phyloP scores from a whole-genome alignment of 1,140 invertebrate genomes.

The Pygmarrhopalites habei region DNA sequence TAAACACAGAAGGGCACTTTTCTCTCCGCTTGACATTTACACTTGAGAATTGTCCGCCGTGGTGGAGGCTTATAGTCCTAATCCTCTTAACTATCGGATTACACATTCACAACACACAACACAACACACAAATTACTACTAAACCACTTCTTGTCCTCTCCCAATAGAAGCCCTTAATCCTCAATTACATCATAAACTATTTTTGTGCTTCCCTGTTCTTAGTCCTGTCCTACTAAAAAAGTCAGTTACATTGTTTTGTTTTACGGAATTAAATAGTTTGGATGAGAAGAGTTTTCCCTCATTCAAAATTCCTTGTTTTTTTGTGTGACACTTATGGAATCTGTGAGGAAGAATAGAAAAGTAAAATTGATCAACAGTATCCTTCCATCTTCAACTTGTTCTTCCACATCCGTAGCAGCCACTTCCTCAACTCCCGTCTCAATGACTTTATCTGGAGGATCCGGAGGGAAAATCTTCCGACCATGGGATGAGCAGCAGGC shows the following conservation, averaged over 20 bases:
- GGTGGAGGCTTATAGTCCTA: slow-evolving; percentile 12
- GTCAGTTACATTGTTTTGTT: too few species aligned
- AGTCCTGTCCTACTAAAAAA: too few species aligned
- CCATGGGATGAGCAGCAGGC: slow-evolving; percentile 39
- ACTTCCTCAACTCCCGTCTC: too few species aligned
- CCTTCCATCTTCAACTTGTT: background rate
- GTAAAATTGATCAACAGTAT: background rate
- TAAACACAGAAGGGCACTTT: slow-evolving; percentile 25
- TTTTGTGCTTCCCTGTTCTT: too few species aligned
- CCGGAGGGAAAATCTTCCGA: slow-evolving; percentile 37
- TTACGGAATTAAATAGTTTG: too few species aligned
- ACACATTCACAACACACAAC: slow-evolving; percentile 15
- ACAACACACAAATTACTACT: background rate
- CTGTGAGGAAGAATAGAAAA: background rate
- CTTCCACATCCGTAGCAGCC: background rate
- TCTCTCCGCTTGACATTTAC: background rate
- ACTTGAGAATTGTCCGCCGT: slow-evolving; percentile 7
- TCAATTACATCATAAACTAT: background rate
- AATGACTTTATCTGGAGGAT: too few species aligned
- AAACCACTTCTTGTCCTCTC: background rate
- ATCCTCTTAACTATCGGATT: slow-evolving; percentile 38
- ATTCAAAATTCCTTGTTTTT: background rate
- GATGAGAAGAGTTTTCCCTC: too few species aligned
- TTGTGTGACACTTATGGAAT: background rate
- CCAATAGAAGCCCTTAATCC: background rate